A percentile compares a stretch with the other conserved stretches of the same genome.
Evolutionary conservation across 2,113 vertebrate species (phyloP).

Genomic region (Myxocyprinus asiaticus): DNA sequence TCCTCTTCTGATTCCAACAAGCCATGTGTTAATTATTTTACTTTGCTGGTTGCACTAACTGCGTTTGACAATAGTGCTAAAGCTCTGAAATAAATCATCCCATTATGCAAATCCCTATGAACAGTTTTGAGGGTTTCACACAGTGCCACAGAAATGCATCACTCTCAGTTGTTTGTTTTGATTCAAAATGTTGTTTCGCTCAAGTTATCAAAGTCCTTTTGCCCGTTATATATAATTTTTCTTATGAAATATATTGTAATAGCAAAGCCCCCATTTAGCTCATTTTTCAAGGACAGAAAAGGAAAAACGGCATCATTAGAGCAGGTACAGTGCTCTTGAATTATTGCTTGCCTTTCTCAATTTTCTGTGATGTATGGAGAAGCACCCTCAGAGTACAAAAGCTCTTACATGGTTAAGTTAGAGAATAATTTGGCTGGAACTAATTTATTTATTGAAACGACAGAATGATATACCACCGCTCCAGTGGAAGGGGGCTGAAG

Average conservation of each 20-base stretch:
- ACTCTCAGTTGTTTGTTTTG: too few species aligned
- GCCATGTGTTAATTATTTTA: not conserved
- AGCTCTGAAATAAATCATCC: not conserved
- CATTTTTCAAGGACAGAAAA: not conserved
- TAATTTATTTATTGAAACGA: conserved; percentile 54
- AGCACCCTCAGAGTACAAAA: conserved; percentile 29
- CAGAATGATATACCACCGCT: conserved; percentile 39
- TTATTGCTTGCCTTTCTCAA: conserved; percentile 5
- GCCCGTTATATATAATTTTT: too few species aligned
- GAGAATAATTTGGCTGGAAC: conserved; percentile 51
- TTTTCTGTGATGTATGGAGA: conserved; percentile 30
- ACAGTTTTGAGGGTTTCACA: not conserved
- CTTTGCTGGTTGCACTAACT: not conserved
- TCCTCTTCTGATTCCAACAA: not conserved
- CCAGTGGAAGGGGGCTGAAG: conserved; percentile 27
- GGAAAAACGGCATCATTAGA: conserved; percentile 17
- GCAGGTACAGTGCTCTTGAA: conserved; percentile 14
- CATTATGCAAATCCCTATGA: not conserved
- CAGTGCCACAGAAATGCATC: too few species aligned
- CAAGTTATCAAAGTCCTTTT: too few species aligned
- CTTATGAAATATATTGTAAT: too few species aligned
- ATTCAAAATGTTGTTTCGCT: too few species aligned
- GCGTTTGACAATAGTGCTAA: not conserved
- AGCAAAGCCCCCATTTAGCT: not conserved
- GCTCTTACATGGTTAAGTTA: conserved; percentile 39